Evolutionary conservation across 2,888 invertebrate genomes (phyloP), one percentile per base, ranked within the genome.

Genomic region (Chalcosyrphus nemorum): DNA sequence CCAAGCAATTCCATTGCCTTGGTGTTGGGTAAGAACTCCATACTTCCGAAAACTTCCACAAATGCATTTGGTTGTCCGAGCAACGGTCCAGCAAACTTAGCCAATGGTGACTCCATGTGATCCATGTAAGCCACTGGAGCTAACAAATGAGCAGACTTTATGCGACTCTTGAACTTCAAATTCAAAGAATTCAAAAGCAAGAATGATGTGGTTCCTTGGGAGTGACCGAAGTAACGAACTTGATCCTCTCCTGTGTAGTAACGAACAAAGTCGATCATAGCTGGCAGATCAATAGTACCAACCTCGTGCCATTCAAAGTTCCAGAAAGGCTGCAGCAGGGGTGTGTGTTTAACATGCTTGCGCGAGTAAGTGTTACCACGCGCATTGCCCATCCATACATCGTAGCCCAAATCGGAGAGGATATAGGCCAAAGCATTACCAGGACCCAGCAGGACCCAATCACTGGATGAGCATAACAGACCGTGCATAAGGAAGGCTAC

Each of bases 21-120:
- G 0, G 59, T 17, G 27, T 72, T 89, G 3, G 90, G 89, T 17
- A 88, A 0, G 15, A 90, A 89, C 13, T 89, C 90, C 1, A 87
- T 86, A 56, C 87, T 89, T 2, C 90, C 90, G 13, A 88, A 87
- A 0, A 90, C 24, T 72, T 88, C 89, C 3, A 87, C 85, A 1
- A 88, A 75, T 0, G 87, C 86, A 38, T 89, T 89, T 3, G 90
- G 88, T 6, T 89, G 88, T 13, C 89, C 89, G 2, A 89, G 21
- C 6, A 89, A 29, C 4, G 94, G 95, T 0, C 95, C 94, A 0
- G 96, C 89, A 32, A 94, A 91, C 75, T 93, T 92, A 52, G 87
- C 88, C 59, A 96, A 5, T 0, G 96, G 88, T 41, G 88, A 87
- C 19, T 88, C 87, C 88, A 88, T 88, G 56, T 89, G 74, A 7